These are phyloP conservation scores for Holothuria leucospilota DNA, from an alignment of 53 echinoderm and acorn worm genomes.

Conservation along the genomic window DNA sequence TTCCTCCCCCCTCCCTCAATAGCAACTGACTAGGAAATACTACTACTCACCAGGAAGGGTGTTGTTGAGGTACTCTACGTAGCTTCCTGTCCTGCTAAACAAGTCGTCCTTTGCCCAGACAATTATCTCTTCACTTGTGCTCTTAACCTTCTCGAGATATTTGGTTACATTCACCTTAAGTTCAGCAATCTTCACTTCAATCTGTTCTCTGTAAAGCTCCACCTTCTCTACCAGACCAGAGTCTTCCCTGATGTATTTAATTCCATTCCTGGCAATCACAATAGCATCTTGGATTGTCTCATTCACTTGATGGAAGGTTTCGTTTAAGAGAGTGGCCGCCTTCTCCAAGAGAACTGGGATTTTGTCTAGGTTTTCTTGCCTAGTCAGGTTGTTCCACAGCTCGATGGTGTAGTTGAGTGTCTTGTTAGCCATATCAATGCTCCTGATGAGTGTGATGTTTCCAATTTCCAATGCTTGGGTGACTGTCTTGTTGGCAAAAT, in stretches of 20 bases:
- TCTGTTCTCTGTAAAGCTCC: background rate
- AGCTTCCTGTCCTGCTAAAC: constrained; percentile 34
- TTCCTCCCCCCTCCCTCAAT: too few relatives aligned
- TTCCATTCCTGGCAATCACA: constrained; percentile 33
- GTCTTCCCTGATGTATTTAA: constrained; percentile 39
- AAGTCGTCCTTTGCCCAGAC: constrained; percentile 48
- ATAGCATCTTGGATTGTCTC: constrained; percentile 30
- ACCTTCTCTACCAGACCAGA: constrained; percentile 13
- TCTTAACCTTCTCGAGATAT: constrained; percentile 25
- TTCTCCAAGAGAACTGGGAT: constrained; percentile 57
- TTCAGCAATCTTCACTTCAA: constrained; percentile 5
- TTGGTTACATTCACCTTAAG: background rate
- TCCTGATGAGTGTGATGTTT: constrained; percentile 39
- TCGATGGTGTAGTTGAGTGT: constrained; percentile 56
- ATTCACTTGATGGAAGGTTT: constrained; percentile 29
- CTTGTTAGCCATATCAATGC: constrained; percentile 44
- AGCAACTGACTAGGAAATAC: too few relatives aligned
- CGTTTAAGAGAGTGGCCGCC: constrained; percentile 6
- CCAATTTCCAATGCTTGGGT: constrained; percentile 39
- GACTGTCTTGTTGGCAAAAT: constrained; percentile 11
- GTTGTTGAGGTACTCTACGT: constrained; percentile 85
- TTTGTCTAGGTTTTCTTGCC: constrained; percentile 62
- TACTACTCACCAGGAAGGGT: constrained; percentile 84
- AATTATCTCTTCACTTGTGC: constrained; percentile 30
- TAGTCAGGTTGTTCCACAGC: constrained; percentile 64